Percentiles rank a stretch among this genome's conserved stretches.
These are phyloP conservation scores for Cerastis rubricosa DNA, from an alignment of 2,888 invertebrate species.

Conservation along the genomic window DNA sequence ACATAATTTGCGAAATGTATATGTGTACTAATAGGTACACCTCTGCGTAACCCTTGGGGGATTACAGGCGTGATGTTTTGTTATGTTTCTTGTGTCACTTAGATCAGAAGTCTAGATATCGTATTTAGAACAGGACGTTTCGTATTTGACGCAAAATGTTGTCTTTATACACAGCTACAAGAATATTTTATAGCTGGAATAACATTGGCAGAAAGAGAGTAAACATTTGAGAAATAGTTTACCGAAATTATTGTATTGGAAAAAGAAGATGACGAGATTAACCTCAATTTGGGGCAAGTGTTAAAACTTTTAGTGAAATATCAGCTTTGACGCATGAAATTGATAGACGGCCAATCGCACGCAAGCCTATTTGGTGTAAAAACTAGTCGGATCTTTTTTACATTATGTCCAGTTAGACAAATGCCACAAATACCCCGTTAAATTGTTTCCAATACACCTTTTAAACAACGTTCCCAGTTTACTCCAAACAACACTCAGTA, in stretches of 20 bases:
- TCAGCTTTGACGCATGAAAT: not conserved
- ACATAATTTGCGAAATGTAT: too few species aligned
- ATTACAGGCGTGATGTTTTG: too few species aligned
- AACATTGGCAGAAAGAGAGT: not conserved
- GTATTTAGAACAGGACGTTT: too few species aligned
- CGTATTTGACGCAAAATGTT: too few species aligned
- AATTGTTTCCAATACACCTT: slow-evolving; percentile 15
- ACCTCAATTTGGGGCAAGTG: not conserved
- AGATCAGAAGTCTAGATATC: not conserved
- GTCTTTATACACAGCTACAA: too few species aligned
- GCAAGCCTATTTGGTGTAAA: too few species aligned
- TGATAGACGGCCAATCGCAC: too few species aligned
- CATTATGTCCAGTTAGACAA: not conserved
- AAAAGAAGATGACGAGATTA: not conserved
- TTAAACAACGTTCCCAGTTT: slow-evolving; percentile 13
- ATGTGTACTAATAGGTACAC: too few species aligned
- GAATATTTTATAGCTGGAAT: not conserved
- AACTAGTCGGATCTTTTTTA: too few species aligned
- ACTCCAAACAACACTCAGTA: slow-evolving; percentile 9
- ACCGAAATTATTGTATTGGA: not conserved
- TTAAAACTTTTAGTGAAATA: not conserved
- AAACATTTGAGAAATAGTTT: not conserved
- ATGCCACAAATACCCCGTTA: not conserved
- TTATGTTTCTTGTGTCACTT: not conserved
- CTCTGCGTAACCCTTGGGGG: too few species aligned